Base-by-base conservation (phyloP, 2,113 vertebrate genomes). In the Pachypanchax playfairii region DNA sequence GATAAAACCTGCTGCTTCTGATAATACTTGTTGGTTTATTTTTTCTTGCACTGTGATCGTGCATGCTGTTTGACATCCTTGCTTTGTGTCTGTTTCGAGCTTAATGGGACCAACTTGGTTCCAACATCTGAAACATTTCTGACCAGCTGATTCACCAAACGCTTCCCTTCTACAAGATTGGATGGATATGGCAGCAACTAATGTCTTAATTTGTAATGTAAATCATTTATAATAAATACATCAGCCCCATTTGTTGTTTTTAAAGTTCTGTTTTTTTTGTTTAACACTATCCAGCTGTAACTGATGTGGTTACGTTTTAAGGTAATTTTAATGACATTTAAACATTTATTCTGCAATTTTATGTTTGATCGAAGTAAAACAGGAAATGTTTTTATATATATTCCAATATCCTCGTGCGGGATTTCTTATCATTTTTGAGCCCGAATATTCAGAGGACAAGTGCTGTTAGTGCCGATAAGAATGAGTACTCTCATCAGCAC, bases 211-310 rank as follows among this genome's bases (percentile, higher is more conserved):
- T 85, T 85, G 39, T 83, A 71, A 84, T 85, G 82, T 85, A 54
- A 89, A 76, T 88, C 78, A 79, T 90, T 91, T 88, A 73, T 91
- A 90, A 89, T 90, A 90, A 91, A 91, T 65, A 85, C 11, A 68
- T 73, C 50, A 65, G 63, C 29, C 46, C 58, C 5, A 50, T 35
- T 11, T 15, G 8, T 15, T 13, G 10, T 29, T 6, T 31, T 18
- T 29, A 17, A 15, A 21, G 29, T 35, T 7, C 13, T 12, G 7
- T 1, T 1, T 14, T 15, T 9, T 50, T 18, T n/a, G 17, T 41
- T 33, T 9, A 15, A 6, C 5, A 22, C 21, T 2, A 48, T 24
- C 5, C 21, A 47, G 18, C 21, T n/a, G n/a, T n/a, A n/a, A n/a
- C n/a, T n/a, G n/a, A n/a, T n/a, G n/a, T n/a, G n/a, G n/a, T n/a